These are phyloP conservation scores for Casuarius casuarius DNA, from an alignment of 2,113 vertebrate species.

Conservation along the genomic window DNA sequence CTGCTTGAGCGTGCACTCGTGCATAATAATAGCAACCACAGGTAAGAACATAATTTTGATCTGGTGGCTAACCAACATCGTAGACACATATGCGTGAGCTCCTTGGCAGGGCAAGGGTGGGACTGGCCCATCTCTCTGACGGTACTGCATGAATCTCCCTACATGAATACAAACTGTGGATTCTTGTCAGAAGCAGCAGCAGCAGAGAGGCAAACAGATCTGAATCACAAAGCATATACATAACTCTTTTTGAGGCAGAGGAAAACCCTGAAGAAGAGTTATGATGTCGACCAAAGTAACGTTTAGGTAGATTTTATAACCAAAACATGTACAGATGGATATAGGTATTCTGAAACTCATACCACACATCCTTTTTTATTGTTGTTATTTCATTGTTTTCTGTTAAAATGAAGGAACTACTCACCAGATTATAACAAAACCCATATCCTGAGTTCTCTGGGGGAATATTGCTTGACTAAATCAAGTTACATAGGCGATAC, in stretches of 20 bases:
- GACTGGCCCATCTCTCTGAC: not conserved
- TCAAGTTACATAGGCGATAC: not conserved
- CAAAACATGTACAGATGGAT: not conserved
- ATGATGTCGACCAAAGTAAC: not conserved
- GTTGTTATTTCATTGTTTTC: not conserved
- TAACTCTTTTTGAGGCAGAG: not conserved
- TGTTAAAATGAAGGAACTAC: not conserved
- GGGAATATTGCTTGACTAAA: not conserved
- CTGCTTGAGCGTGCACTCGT: fast-evolving
- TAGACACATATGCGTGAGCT: not conserved
- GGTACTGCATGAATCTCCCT: not conserved
- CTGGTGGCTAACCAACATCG: not conserved
- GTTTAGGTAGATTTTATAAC: not conserved
- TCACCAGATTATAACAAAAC: not conserved
- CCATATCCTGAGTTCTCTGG: not conserved
- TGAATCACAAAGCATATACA: fast-evolving
- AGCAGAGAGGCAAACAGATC: not conserved
- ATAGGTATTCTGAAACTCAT: not conserved
- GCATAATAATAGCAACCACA: not conserved
- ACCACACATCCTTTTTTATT: not conserved
- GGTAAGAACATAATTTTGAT: not conserved
- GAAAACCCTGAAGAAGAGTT: not conserved
- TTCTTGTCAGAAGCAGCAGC: not conserved
- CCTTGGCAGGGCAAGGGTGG: not conserved
- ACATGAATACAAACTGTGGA: not conserved